Conservation (phyloP, 2,888 invertebrate species). For the Balanococcus diminutus region DNA sequence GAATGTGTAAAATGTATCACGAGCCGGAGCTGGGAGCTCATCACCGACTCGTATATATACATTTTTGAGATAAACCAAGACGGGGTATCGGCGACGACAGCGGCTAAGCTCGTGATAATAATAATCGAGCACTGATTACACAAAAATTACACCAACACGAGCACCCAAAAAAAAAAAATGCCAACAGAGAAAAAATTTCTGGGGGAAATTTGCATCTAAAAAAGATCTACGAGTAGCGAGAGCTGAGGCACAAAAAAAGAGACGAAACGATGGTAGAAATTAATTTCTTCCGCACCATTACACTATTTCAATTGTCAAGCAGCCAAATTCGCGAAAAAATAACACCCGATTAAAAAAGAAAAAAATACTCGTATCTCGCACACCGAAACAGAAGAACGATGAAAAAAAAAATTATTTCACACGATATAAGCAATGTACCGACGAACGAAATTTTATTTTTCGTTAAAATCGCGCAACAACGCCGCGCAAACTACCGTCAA, state of each 20-base stretch:
- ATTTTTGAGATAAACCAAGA: neutral
- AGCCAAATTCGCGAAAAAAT: constrained; percentile 5
- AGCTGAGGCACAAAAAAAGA: neutral
- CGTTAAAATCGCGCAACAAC: constrained; percentile 4
- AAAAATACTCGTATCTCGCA: neutral
- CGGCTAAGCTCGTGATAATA: neutral
- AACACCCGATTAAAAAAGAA: neutral
- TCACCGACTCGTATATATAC: neutral
- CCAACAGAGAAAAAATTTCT: neutral
- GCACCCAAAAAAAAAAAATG: neutral
- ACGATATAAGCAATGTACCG: neutral
- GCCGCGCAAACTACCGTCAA: constrained; percentile 3
- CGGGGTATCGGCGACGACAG: neutral
- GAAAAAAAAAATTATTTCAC: neutral
- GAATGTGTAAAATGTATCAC: neutral
- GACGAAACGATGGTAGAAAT: constrained; percentile 4
- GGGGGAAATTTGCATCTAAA: neutral
- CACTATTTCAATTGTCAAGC: constrained; percentile 3
- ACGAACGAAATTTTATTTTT: neutral
- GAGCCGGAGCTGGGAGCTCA: neutral
- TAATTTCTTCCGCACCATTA: constrained; percentile 31
- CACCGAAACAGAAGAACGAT: neutral
- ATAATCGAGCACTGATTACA: neutral
- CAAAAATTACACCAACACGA: neutral
- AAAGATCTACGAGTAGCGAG: neutral